These are phyloP conservation scores for Bucco capensis DNA, from an alignment of 2,113 vertebrate genomes.

Conservation along the genomic window DNA sequence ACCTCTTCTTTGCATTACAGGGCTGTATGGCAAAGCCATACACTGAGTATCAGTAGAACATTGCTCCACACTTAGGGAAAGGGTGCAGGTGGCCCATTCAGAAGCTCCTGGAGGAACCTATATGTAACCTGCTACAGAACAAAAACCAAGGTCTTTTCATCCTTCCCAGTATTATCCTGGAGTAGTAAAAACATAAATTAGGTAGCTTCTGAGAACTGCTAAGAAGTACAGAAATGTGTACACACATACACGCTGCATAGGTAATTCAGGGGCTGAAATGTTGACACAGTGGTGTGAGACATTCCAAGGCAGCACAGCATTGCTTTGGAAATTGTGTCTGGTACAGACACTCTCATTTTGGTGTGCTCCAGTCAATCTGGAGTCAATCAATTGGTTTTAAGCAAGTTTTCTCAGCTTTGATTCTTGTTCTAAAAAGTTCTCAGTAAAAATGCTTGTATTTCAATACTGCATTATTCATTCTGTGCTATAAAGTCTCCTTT, in stretches of 20 bases:
- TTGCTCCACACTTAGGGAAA: neutral
- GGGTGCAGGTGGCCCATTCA: neutral
- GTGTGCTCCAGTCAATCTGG: neutral
- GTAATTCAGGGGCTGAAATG: neutral
- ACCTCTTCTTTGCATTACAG: neutral
- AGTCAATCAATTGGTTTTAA: neutral
- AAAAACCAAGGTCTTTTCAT: neutral
- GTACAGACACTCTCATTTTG: fast-evolving
- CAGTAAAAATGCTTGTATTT: neutral
- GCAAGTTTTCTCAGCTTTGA: neutral
- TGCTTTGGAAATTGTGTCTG: neutral
- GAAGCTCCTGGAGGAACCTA: neutral
- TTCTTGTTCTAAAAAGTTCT: neutral
- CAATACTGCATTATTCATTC: neutral
- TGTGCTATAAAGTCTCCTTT: neutral
- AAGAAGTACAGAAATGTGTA: neutral
- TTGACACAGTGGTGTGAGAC: neutral
- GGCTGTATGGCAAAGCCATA: neutral
- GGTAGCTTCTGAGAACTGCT: neutral
- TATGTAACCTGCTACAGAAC: neutral
- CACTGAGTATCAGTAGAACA: neutral
- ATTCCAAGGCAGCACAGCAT: neutral
- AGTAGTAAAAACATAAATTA: neutral
- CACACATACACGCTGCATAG: neutral
- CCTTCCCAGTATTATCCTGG: neutral